Conservation (phyloP, 2,888 invertebrate genomes). For the Mesochorus sp. region DNA sequence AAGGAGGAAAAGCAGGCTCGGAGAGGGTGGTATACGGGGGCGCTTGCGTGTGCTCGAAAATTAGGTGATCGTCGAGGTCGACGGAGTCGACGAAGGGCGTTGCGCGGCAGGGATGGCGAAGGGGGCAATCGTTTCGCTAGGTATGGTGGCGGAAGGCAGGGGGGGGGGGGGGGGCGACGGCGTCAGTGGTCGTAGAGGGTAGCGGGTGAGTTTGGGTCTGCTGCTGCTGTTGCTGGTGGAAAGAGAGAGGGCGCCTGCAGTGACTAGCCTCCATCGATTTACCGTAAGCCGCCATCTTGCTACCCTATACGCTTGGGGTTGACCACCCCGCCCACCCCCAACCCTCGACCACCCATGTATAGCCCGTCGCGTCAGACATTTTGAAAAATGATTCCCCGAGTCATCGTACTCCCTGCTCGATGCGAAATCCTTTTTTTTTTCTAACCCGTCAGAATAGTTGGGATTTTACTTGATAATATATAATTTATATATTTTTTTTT, state of each 20-base stretch:
- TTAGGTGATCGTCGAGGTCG: constrained; percentile 75
- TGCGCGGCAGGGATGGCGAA: constrained; percentile 64
- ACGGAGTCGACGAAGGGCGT: constrained; percentile 64
- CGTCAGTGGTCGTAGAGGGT: constrained; percentile 64
- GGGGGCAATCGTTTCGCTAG: constrained; percentile 61
- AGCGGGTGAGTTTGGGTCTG: constrained; percentile 69
- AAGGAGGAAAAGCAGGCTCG: constrained; percentile 38
- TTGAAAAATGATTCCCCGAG: constrained; percentile 81
- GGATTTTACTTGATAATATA: constrained; percentile 18
- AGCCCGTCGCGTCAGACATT: constrained; percentile 79
- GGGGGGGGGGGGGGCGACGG: constrained; percentile 69
- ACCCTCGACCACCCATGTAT: constrained; percentile 64
- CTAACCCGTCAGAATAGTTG: constrained; percentile 15
- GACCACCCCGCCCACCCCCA: constrained; percentile 75
- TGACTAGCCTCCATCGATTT: constrained; percentile 83
- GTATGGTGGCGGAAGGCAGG: constrained; percentile 67
- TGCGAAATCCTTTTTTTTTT: constrained; percentile 48
- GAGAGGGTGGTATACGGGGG: constrained; percentile 67
- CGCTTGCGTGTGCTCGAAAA: constrained; percentile 81
- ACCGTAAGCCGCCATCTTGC: constrained; percentile 82
- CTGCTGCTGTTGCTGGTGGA: constrained; percentile 69
- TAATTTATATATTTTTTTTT: not conserved
- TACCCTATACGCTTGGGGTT: constrained; percentile 81
- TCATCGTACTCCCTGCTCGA: constrained; percentile 70
- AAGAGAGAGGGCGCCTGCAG: constrained; percentile 81